Percentiles rank a stretch among this genome's conserved stretches.
Evolutionary conservation across 2,797 vertebrate genomes (phyloP).

Genomic region (Tamandua tetradactyla): DNA sequence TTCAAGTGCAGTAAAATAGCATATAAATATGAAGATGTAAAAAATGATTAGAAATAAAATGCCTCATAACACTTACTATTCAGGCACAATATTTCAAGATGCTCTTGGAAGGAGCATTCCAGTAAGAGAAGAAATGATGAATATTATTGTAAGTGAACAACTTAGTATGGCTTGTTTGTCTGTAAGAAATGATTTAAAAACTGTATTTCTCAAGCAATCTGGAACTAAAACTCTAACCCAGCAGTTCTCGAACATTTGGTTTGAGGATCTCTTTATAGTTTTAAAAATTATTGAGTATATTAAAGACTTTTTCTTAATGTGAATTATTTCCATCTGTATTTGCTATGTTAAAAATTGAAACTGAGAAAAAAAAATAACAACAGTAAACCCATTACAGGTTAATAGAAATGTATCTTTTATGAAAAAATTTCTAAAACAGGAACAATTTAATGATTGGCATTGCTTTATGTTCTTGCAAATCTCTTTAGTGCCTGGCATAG

Average conservation of each 20-base stretch:
- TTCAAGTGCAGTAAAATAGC: neutral
- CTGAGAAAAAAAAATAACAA: neutral
- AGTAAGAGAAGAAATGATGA: conserved; percentile 18
- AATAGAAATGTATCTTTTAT: neutral
- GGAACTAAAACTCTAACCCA: neutral
- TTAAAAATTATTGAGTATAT: neutral
- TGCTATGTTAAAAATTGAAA: neutral
- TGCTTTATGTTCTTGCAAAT: neutral
- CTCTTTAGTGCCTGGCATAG: neutral
- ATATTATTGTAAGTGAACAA: conserved; percentile 17
- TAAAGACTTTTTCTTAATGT: neutral
- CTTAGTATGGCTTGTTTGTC: neutral
- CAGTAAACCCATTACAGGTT: neutral
- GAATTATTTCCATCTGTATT: neutral
- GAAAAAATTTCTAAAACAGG: neutral
- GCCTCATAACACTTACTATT: neutral
- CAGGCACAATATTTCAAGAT: neutral
- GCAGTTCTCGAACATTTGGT: conserved; percentile 24
- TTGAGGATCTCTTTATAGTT: neutral
- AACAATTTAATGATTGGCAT: neutral
- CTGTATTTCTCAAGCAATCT: neutral
- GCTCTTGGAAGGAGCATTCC: neutral
- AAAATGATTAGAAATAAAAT: conserved; percentile 5
- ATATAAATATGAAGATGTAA: neutral
- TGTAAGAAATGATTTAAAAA: conserved; percentile 31